Conservation (phyloP, 1,140 invertebrate genomes). For the Mercenaria mercenaria region DNA sequence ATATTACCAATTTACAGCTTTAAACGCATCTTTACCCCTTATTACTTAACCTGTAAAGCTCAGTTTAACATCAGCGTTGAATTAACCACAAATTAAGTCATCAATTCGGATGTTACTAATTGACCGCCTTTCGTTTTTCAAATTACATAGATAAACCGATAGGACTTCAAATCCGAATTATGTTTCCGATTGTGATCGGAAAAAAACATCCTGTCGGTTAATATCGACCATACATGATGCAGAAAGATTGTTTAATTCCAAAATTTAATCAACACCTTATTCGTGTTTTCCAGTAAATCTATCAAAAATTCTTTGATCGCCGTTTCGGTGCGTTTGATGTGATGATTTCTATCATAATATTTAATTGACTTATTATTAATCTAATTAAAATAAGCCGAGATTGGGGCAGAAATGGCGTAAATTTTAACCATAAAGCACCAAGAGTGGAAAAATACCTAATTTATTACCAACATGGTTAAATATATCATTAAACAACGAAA, state of each 20-base stretch:
- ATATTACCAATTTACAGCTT: too few species aligned
- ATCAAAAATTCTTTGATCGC: constrained; percentile 53
- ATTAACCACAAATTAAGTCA: not conserved
- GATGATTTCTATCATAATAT: constrained; percentile 39
- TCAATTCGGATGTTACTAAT: constrained; percentile 11
- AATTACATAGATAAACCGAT: not conserved
- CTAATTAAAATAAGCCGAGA: constrained; percentile 56
- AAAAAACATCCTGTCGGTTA: not conserved
- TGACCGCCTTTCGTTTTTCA: not conserved
- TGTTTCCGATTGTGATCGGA: not conserved
- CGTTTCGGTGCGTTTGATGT: constrained; percentile 24
- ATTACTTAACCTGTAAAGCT: too few species aligned
- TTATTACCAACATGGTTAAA: not conserved
- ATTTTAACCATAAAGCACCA: not conserved
- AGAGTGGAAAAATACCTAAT: not conserved
- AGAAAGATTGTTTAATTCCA: constrained; percentile 32
- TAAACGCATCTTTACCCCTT: too few species aligned
- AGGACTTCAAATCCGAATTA: constrained; percentile 1
- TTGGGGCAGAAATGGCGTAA: not conserved
- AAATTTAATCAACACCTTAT: constrained; percentile 62
- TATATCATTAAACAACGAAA: not conserved
- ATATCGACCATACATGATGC: not conserved
- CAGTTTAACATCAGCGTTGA: too few species aligned
- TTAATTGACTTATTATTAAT: constrained; percentile 62
- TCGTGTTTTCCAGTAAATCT: constrained; percentile 53